These are phyloP conservation scores for Sylvia borin DNA, from an alignment of 2,797 vertebrate genomes.

Conservation along the genomic window DNA sequence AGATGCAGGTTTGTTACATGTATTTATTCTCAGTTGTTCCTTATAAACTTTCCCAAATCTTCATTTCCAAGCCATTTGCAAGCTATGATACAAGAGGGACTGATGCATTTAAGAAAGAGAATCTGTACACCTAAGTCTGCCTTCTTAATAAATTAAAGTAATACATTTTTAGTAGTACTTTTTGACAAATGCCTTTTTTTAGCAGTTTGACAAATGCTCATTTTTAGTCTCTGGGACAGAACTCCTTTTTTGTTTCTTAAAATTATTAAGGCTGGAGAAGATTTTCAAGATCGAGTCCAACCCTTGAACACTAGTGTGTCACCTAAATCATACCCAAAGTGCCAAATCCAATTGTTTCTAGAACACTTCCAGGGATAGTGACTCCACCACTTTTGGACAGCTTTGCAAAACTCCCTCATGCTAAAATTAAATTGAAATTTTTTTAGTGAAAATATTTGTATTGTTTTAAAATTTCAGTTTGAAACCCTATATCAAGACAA, in stretches of 20 bases:
- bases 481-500: not conserved
- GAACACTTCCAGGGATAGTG: not conserved
- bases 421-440: not conserved
- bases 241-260: not conserved
- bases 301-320: not conserved
- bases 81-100: not conserved
- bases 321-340: not conserved
- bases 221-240: not conserved
- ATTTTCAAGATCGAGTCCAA: not conserved
- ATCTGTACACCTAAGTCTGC: not conserved
- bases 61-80: not conserved
- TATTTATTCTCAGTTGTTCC: not conserved
- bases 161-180: not conserved
- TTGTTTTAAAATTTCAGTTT: not conserved
- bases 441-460: not conserved
- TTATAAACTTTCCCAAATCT: not conserved
- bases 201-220: not conserved
- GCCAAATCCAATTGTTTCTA: not conserved
- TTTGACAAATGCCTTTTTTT: not conserved
- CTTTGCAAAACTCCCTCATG: not conserved
- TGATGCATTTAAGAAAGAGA: not conserved
- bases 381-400: not conserved
- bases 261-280: not conserved
- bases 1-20: conserved; percentile 89
- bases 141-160: not conserved